Percentiles rank a stretch among this genome's conserved stretches.
phyloP scores from a whole-genome alignment of 2,797 vertebrate species.

The Enteromius trimaculatus region DNA sequence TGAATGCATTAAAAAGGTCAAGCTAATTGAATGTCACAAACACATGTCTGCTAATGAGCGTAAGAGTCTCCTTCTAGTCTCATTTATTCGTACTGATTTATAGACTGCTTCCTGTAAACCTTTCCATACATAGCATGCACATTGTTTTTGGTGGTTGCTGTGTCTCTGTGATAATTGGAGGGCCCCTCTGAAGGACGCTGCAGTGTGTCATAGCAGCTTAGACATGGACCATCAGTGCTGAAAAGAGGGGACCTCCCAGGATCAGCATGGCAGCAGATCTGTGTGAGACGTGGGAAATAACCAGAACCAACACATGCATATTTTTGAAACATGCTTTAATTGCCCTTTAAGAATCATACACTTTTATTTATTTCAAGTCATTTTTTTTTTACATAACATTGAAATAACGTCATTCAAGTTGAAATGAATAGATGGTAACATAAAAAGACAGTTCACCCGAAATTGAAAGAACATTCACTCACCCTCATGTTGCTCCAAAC shows the following conservation, averaged over 20 bases:
- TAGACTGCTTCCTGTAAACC: neutral
- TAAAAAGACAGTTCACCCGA: neutral
- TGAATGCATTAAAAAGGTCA: neutral
- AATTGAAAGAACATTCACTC: neutral
- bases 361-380: neutral
- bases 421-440: neutral
- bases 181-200: slow-evolving; percentile 47
- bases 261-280: slow-evolving; percentile 45
- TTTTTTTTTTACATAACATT: neutral
- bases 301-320: slow-evolving; percentile 24
- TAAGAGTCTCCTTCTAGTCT: neutral
- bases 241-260: slow-evolving; percentile 51
- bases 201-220: slow-evolving; percentile 63
- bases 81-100: slow-evolving; percentile 18
- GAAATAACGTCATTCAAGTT: neutral
- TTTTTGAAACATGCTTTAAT: neutral
- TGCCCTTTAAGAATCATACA: neutral
- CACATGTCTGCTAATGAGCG: neutral
- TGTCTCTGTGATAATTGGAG: slow-evolving; percentile 28
- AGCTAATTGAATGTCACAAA: neutral
- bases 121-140: slow-evolving; percentile 8
- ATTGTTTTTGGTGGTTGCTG: slow-evolving; percentile 38
- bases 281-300: slow-evolving; percentile 41
- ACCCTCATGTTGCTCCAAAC: neutral
- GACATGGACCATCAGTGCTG: slow-evolving; percentile 55